Base-by-base conservation (phyloP, 2,797 vertebrate species). In the Tapirus indicus region DNA sequence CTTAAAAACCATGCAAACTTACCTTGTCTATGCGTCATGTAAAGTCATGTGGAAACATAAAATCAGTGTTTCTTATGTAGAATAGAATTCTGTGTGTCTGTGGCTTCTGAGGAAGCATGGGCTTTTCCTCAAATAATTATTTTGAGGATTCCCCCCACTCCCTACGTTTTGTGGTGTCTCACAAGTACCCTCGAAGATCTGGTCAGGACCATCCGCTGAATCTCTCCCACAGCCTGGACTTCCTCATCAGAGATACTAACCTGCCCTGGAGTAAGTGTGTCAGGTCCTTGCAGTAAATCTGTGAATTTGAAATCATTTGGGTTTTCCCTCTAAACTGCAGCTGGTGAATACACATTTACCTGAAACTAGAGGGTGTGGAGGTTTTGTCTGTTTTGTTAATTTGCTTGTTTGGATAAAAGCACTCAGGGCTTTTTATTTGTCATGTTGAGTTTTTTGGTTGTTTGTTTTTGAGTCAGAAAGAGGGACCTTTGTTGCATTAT, bases 71-170 rank as follows among this genome's bases (percentile, higher is more conserved):
- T 82, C 41, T 77, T 82, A 38, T 58, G 10, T 94, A 69, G 38
- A 91, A 64, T 88, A 77, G 66, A 74, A 27, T 68, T 79, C 56
- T 68, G 1, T 47, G n/a, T 92, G 29, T 86, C 64, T 93, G 52
- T 86, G 62, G 38, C 92, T 79, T 95, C 94, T 92, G 32, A 84
- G 38, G 49, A 96, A 54, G 13, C 25, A 7, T 56, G 21, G 38
- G 35, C 80, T 92, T 93, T 86, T 94, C 58, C 91, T 95, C n/a
- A 78, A 16, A 58, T 93, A 87, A 95, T 75, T 92, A 58, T 92
- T 94, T 66, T 87, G 56, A 89, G 35, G 58, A n/a, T 54, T 35
- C 7, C 23, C 56, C 49, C n/a, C 71, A 12, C 6, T 14, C 11
- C 35, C 47, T 78, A 35, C 54, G 54, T 44, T 97, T 79, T 66